Conservation (phyloP, 2,888 invertebrate species). For the Drosophila siamana region DNA sequence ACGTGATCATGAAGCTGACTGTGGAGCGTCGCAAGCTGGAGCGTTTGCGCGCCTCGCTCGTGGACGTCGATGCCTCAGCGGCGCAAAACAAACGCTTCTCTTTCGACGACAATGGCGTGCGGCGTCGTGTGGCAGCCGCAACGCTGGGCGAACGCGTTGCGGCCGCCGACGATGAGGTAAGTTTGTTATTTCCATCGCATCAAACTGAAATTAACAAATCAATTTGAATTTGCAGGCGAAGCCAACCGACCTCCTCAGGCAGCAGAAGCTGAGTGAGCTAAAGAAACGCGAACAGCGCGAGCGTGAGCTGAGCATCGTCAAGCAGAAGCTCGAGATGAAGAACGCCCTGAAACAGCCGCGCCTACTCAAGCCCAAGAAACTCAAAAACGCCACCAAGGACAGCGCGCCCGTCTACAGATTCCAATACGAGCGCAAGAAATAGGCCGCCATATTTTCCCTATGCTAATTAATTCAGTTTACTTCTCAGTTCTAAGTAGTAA, state of each 20-base stretch:
- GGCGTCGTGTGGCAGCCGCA: constrained; percentile 87
- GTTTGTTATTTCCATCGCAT: neutral
- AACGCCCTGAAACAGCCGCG: constrained; percentile 89
- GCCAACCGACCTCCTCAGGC: constrained; percentile 53
- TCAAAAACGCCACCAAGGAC: constrained; percentile 88
- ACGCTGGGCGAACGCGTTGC: constrained; percentile 86
- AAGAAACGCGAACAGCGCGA: constrained; percentile 92
- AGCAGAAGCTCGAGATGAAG: constrained; percentile 92
- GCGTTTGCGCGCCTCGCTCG: constrained; percentile 90
- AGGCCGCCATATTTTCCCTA: neutral
- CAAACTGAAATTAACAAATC: neutral
- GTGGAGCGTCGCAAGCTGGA: constrained; percentile 91
- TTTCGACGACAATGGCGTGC: constrained; percentile 89
- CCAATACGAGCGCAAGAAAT: constrained; percentile 89
- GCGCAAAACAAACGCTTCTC: constrained; percentile 92
- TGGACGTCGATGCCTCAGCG: constrained; percentile 91
- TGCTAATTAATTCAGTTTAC: neutral
- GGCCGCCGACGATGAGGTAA: constrained; percentile 85
- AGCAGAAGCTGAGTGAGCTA: constrained; percentile 90
- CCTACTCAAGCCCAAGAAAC: constrained; percentile 88
- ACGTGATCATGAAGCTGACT: constrained; percentile 93
- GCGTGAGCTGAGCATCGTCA: constrained; percentile 90
- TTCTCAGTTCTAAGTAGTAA: constrained; percentile 5
- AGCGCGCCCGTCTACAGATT: constrained; percentile 92
- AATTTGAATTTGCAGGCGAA: neutral